Conservation (phyloP, 2,797 vertebrate genomes). For the Phataginus tetradactyla region DNA sequence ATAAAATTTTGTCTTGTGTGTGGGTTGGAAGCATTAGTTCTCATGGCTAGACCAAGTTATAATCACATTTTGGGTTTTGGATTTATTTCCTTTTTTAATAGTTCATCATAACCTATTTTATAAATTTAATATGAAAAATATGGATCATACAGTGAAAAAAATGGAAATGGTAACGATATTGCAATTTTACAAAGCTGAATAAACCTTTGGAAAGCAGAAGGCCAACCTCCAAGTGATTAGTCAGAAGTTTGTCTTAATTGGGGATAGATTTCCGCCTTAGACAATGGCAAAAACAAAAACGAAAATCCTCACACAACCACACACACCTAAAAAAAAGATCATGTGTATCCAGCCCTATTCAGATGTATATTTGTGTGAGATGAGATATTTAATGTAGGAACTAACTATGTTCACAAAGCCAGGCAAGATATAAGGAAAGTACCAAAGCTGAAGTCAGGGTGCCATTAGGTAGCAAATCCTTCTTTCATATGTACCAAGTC, state of each 20-base stretch:
- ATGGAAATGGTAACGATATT: slow-evolving; percentile 1
- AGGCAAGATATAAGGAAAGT: neutral
- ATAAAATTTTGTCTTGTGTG: slow-evolving; percentile 67
- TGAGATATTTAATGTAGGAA: neutral
- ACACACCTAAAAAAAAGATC: neutral
- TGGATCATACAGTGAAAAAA: slow-evolving; percentile 13
- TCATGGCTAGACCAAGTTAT: slow-evolving; percentile 67
- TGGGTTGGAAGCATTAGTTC: slow-evolving; percentile 68
- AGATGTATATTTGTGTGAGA: neutral
- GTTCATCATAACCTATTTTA: slow-evolving; percentile 57
- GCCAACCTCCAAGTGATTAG: slow-evolving; percentile 28
- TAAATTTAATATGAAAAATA: slow-evolving; percentile 6
- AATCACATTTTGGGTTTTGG: slow-evolving; percentile 68
- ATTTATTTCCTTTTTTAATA: slow-evolving; percentile 42
- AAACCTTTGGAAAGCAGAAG: slow-evolving; percentile 52
- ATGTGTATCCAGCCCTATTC: neutral
- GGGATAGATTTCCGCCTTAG: slow-evolving; percentile 15
- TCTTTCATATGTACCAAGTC: neutral
- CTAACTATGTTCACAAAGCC: neutral
- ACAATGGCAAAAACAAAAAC: neutral
- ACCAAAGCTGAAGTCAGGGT: neutral
- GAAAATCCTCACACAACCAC: neutral
- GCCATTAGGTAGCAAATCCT: neutral
- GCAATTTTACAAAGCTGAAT: slow-evolving; percentile 37
- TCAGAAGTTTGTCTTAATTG: slow-evolving; percentile 52